Conservation (phyloP, 2,888 invertebrate genomes). For the Himalopsyche kuldschensis region DNA sequence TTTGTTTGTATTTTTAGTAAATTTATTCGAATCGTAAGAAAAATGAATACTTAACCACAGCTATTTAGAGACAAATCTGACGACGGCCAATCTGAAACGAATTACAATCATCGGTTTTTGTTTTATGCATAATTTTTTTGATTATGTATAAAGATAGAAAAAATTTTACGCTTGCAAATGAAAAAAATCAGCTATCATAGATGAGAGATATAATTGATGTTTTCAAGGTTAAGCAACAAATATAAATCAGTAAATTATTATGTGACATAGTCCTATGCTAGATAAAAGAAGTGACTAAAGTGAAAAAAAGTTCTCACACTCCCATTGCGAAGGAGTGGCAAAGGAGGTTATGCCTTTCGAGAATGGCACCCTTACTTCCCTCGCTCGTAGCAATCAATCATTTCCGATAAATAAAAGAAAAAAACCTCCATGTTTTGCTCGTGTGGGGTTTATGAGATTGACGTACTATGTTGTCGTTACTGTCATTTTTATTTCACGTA, state of each 20-base stretch:
- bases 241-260: not conserved
- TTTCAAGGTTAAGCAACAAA: not conserved
- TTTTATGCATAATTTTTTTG: too few relatives aligned
- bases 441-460: not conserved
- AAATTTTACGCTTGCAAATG: not conserved
- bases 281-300: not conserved
- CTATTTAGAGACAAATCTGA: too few relatives aligned
- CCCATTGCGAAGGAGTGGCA: not conserved
- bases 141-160: not conserved
- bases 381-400: slow-evolving; percentile 30
- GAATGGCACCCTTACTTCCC: not conserved
- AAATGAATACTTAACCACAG: too few relatives aligned
- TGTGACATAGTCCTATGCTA: not conserved
- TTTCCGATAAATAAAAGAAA: slow-evolving; percentile 35
- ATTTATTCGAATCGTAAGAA: too few relatives aligned
- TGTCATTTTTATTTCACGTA: not conserved
- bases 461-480: not conserved
- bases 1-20: too few relatives aligned
- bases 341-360: slow-evolving; percentile 1
- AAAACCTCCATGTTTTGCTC: not conserved
- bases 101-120: too few relatives aligned
- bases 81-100: too few relatives aligned
- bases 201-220: not conserved
- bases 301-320: not conserved
- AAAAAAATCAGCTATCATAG: not conserved